These are phyloP conservation scores for Todus mexicanus DNA, from an alignment of 2,797 vertebrate species.

Conservation along the genomic window DNA sequence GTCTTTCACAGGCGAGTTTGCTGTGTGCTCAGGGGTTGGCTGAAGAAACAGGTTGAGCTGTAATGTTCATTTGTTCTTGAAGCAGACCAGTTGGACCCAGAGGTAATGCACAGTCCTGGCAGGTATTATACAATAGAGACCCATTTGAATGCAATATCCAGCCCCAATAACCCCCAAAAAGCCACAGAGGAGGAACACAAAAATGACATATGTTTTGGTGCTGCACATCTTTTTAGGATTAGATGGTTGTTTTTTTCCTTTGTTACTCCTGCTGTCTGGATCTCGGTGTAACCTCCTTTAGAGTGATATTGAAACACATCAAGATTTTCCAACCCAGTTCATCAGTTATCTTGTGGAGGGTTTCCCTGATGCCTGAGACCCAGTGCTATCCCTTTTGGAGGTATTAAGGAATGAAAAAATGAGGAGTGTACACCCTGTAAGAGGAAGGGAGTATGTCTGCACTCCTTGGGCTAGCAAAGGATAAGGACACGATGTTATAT, in stretches of 20 bases:
- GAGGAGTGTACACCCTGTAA: not conserved
- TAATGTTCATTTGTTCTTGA: not conserved
- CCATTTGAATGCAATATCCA: not conserved
- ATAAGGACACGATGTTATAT: not conserved
- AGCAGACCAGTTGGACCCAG: not conserved
- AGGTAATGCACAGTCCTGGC: not conserved
- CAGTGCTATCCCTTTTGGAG: not conserved
- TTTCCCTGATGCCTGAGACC: not conserved
- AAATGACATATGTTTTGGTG: not conserved
- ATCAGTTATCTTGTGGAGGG: not conserved
- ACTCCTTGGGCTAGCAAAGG: not conserved
- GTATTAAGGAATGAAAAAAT: not conserved
- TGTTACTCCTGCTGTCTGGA: not conserved
- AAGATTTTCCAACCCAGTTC: not conserved
- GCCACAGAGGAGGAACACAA: not conserved
- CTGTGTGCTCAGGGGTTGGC: not conserved
- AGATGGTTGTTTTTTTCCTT: not conserved
- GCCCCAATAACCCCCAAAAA: not conserved
- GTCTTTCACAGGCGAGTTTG: not conserved
- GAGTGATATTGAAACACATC: not conserved
- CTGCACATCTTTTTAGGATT: too few species aligned
- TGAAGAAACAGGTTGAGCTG: not conserved
- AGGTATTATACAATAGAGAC: accelerated
- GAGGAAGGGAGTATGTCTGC: not conserved
- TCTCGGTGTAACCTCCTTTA: not conserved